phyloP scores from a whole-genome alignment of 2,888 invertebrate genomes.

The Pollenia angustigena region DNA sequence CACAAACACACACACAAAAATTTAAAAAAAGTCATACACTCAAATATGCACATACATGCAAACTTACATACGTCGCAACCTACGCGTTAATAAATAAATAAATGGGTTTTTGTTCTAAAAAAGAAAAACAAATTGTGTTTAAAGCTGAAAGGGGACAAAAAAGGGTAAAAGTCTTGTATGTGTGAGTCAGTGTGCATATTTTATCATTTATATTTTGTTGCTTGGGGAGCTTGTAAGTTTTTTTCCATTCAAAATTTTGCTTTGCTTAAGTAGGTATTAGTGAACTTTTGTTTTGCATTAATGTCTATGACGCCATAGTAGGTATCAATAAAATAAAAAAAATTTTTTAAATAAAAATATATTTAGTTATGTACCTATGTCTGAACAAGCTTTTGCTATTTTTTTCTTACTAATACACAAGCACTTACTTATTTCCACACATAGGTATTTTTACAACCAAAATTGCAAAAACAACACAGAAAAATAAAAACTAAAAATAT shows the following conservation, averaged over 20 bases:
- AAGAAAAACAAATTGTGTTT: background rate
- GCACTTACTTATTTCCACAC: background rate
- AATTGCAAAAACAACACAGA: constrained; percentile 6
- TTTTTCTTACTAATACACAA: constrained; percentile 11
- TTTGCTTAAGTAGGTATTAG: constrained; percentile 12
- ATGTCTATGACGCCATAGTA: constrained; percentile 22
- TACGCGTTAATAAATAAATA: constrained; percentile 28
- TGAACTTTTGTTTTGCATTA: constrained; percentile 10
- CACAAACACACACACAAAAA: constrained; percentile 14
- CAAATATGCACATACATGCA: background rate
- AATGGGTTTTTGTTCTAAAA: constrained; percentile 38
- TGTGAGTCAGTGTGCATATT: background rate
- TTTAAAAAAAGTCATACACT: background rate
- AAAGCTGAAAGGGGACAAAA: constrained; percentile 3
- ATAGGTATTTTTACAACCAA: background rate
- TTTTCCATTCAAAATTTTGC: constrained; percentile 1
- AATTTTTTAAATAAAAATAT: constrained; percentile 6
- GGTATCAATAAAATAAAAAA: constrained; percentile 3
- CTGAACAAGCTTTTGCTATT: constrained; percentile 12
- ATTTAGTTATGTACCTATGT: too few species aligned
- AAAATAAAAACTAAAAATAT: background rate
- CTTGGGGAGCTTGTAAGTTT: background rate
- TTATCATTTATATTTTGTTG: background rate
- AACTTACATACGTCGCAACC: background rate
- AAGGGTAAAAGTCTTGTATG: background rate